Evolutionary conservation across 2,113 vertebrate species (phyloP).

Genomic region (Rhinogobius similis): DNA sequence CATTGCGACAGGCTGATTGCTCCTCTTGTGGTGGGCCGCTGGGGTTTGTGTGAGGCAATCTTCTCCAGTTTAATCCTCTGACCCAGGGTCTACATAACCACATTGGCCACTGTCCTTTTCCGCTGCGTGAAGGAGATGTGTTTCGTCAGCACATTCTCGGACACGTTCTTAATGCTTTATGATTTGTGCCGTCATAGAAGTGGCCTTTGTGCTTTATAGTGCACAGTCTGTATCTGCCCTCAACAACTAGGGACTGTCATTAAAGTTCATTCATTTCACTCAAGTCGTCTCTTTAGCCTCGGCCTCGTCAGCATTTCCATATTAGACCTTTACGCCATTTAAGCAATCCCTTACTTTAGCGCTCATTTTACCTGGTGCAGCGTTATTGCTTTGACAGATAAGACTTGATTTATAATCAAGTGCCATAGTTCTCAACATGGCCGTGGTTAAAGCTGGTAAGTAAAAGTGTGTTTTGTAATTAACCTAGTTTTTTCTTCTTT

Average conservation of each 20-base stretch:
- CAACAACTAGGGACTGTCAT: conserved; percentile 11
- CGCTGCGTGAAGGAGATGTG: conserved; percentile 44
- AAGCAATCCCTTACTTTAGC: not conserved
- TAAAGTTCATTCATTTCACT: not conserved
- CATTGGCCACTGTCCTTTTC: conserved; percentile 39
- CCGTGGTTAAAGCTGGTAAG: not conserved
- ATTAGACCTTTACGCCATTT: not conserved
- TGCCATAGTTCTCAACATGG: not conserved
- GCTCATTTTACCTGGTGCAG: not conserved
- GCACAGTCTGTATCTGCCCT: conserved; percentile 29
- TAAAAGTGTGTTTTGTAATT: not conserved
- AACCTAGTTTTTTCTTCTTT: not conserved
- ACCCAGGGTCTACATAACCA: conserved; percentile 29
- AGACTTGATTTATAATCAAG: not conserved
- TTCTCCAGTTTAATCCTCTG: conserved; percentile 44
- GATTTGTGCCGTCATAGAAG: conserved; percentile 32
- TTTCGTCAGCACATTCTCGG: conserved; percentile 54
- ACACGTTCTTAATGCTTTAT: conserved; percentile 46
- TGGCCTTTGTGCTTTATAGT: conserved; percentile 9
- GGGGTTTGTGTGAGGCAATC: conserved; percentile 40
- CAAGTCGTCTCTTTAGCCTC: conserved; percentile 4
- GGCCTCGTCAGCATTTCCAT: not conserved
- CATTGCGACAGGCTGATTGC: conserved; percentile 37
- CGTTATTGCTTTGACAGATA: not conserved
- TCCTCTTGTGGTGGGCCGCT: conserved; percentile 16